Evolutionary conservation across 2,797 vertebrate species (phyloP).

Genomic region (Rhynchonycteris naso): DNA sequence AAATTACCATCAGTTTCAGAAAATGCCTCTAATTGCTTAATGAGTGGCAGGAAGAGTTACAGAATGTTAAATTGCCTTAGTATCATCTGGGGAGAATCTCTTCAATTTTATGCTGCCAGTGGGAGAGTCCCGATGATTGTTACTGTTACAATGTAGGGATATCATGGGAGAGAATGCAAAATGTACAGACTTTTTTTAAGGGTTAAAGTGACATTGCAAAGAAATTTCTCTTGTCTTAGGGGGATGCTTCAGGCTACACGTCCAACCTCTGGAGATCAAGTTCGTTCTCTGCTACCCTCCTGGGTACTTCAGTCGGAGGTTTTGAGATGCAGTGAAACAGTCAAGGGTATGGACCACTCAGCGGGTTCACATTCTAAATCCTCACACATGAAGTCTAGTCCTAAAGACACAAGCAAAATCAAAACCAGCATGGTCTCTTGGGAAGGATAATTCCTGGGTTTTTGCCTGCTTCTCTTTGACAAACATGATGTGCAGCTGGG

Average conservation of each 20-base stretch:
- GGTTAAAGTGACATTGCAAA: background rate
- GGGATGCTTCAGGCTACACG: background rate
- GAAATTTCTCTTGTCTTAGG: background rate
- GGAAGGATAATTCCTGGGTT: background rate
- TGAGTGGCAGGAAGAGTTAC: constrained; percentile 60
- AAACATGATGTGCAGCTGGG: background rate
- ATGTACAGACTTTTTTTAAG: background rate
- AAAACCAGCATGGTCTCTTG: background rate
- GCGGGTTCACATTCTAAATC: background rate
- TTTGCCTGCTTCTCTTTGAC: constrained; percentile 40
- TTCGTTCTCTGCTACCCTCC: background rate
- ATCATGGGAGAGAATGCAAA: background rate
- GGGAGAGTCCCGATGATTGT: background rate
- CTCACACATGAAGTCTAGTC: background rate
- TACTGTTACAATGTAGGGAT: background rate
- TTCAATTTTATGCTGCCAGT: constrained; percentile 6
- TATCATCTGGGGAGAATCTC: constrained; percentile 64
- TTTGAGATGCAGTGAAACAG: background rate
- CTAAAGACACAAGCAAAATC: background rate
- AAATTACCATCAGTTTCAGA: constrained; percentile 58
- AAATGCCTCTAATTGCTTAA: constrained; percentile 64
- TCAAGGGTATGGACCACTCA: background rate
- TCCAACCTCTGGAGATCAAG: background rate
- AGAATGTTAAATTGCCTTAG: constrained; percentile 54
- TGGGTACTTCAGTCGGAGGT: background rate